Conservation (phyloP, 2,888 invertebrate species). For the Pyrochroa serraticornis region DNA sequence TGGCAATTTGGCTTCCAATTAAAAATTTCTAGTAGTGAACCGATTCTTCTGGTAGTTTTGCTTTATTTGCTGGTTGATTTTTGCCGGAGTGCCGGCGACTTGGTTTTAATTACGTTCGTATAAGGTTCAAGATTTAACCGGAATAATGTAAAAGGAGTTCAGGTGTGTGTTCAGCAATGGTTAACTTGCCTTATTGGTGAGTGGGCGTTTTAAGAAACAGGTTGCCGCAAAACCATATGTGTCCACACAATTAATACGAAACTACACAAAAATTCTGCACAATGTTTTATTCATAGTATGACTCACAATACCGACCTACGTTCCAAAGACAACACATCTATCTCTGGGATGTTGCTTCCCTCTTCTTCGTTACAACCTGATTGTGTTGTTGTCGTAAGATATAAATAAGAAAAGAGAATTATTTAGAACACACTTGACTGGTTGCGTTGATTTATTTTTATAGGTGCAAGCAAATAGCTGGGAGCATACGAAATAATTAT, state of each 20-base stretch:
- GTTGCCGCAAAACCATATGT: conserved; percentile 32
- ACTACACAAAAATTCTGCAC: conserved; percentile 23
- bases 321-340: conserved; percentile 11
- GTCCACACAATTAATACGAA: conserved; percentile 30
- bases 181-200: conserved; percentile 28
- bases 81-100: too few relatives aligned
- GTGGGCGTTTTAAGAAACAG: conserved; percentile 33
- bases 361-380: too few relatives aligned
- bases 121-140: conserved; percentile 21
- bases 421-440: conserved; percentile 22
- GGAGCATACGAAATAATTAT: conserved; percentile 29
- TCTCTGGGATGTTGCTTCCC: background rate
- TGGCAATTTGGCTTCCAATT: too few relatives aligned
- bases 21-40: too few relatives aligned
- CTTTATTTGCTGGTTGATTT: too few relatives aligned
- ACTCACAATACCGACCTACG: conserved; percentile 16
- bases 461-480: conserved; percentile 16
- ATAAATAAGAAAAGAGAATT: conserved; percentile 5
- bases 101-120: conserved; percentile 14
- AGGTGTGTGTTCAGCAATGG: conserved; percentile 25
- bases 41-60: too few relatives aligned
- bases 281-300: conserved; percentile 29
- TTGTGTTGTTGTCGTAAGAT: background rate
- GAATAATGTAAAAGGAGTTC: conserved; percentile 28
- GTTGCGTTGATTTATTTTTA: conserved; percentile 25